A percentile compares a stretch with the other conserved stretches of the same genome.
These are phyloP conservation scores for Agrilus mali DNA, from an alignment of 2,888 invertebrate species.

Conservation along the genomic window DNA sequence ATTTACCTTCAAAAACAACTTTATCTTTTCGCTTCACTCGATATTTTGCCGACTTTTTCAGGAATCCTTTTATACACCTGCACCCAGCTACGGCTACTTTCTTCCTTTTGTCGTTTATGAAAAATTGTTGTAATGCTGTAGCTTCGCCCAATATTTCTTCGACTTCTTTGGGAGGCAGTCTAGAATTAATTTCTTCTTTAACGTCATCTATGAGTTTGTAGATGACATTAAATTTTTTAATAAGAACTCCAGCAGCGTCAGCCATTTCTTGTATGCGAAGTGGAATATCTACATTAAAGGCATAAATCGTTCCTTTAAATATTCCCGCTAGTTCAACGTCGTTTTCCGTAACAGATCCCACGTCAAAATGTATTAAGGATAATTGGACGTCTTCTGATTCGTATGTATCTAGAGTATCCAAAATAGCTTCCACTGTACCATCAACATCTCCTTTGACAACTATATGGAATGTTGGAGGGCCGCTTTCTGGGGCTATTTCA, in stretches of 20 bases:
- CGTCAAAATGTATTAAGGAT: slow-evolving; percentile 79
- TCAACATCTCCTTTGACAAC: slow-evolving; percentile 76
- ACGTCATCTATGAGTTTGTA: slow-evolving; percentile 87
- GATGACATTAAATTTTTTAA: slow-evolving; percentile 76
- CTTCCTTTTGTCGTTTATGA: slow-evolving; percentile 64
- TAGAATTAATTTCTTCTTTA: slow-evolving; percentile 59
- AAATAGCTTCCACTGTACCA: slow-evolving; percentile 90
- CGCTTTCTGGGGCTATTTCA: slow-evolving; percentile 29
- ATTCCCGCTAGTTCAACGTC: slow-evolving; percentile 72
- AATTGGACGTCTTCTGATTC: slow-evolving; percentile 63
- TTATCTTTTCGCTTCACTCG: slow-evolving; percentile 55
- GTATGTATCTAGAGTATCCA: slow-evolving; percentile 83
- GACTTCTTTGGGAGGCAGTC: slow-evolving; percentile 57
- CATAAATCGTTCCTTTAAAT: slow-evolving; percentile 72
- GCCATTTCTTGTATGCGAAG: slow-evolving; percentile 39
- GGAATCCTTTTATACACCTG: slow-evolving; percentile 62
- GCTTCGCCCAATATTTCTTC: slow-evolving; percentile 78
- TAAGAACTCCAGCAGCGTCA: slow-evolving; percentile 38
- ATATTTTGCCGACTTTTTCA: slow-evolving; percentile 55
- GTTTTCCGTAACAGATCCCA: slow-evolving; percentile 72
- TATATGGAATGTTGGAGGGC: slow-evolving; percentile 27
- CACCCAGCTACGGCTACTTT: slow-evolving; percentile 84
- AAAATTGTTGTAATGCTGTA: slow-evolving; percentile 70
- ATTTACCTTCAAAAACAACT: slow-evolving; percentile 56
- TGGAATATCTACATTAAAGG: slow-evolving; percentile 67